Evolutionary conservation across 2,888 invertebrate species (phyloP), one percentile per base, ranked within the genome.

Genomic region (Eulithis prunata): DNA sequence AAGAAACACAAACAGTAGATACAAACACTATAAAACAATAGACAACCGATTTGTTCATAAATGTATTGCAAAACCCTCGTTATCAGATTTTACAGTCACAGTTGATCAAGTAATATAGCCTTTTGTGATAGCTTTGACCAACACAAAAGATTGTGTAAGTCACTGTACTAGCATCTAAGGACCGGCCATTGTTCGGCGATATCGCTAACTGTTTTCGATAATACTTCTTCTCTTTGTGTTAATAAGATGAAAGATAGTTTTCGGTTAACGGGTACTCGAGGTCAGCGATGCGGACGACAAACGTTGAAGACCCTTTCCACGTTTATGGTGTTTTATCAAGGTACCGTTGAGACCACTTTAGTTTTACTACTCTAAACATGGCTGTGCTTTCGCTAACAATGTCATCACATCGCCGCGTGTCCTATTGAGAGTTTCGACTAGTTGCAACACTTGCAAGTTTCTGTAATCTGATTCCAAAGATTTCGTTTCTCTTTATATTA

Each of bases 301-400:
- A 84, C 82, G 80, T 79, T 77, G 77, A 71, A 75, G 77, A 78
- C 80, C 73, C 75, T 78, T 85, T 81, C 71, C 77, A 75, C 78
- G 76, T 90, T 90, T 87, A 87, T 86, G 82, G 83, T 85, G 83
- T 87, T 85, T 85, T 86, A 87, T 85, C 85, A 86, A 86, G 82
- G 81, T 86, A 86, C 84, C 85, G 85, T 87, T 86, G 77, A 76
- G 64, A 66, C 75, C 74, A 83, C 80, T 78, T 80, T 75, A 81
- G 78, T 83, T 86, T 85, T 85, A 86, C 79, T 79, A 79, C 77
- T 79, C 66, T 64, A 71, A 73, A 77, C 69, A 62, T 54, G 62
- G 52, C 60, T 71, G 62, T 72, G 70, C 80, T 82, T 81, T 64
- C 4, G 11, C 21, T 49, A 13, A 11, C 14, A 49, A 21, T 21